Percentiles rank a stretch among this genome's conserved stretches.
phyloP scores from a whole-genome alignment of 2,888 invertebrate genomes.

The Orthonevra nobilis region DNA sequence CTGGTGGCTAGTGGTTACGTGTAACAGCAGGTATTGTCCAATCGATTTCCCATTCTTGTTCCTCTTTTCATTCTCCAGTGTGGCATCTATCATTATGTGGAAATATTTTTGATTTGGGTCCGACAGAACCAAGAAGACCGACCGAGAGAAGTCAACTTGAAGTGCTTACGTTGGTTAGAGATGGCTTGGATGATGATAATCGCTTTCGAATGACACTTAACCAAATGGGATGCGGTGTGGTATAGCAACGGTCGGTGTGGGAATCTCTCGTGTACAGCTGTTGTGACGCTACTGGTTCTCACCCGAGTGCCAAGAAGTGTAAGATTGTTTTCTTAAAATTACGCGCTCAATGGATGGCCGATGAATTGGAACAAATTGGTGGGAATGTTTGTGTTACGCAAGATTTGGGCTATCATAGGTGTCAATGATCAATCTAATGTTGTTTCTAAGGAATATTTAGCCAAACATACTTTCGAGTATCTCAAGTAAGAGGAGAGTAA shows the following conservation, averaged over 20 bases:
- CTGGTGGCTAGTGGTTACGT: conserved; percentile 44
- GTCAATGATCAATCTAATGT: no score
- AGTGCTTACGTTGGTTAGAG: conserved; percentile 44
- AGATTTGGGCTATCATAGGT: conserved; percentile 2
- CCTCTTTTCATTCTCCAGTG: conserved; percentile 63
- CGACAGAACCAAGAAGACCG: conserved; percentile 33
- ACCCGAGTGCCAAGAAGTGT: conserved; percentile 10
- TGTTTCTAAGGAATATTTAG: no score
- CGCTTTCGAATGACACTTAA: conserved; percentile 68
- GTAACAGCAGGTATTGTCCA: conserved; percentile 68
- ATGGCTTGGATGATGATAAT: conserved; percentile 64
- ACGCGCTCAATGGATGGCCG: conserved; percentile 51
- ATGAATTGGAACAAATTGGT: conserved; percentile 46
- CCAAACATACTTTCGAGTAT: no score
- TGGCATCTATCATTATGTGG: no score
- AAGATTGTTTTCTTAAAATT: conserved; percentile 67
- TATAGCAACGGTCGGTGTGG: conserved; percentile 47
- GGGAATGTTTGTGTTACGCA: conserved; percentile 58
- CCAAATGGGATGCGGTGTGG: conserved; percentile 55
- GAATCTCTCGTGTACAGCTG: conserved; percentile 63
- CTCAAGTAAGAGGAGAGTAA: no score
- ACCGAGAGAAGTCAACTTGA: conserved; percentile 38
- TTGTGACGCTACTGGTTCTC: conserved; percentile 43
- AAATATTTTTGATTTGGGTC: conserved; percentile 55
- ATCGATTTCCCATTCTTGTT: conserved; percentile 46